A percentile compares a stretch with the other conserved stretches of the same genome.
Evolutionary conservation across 2,888 invertebrate species (phyloP).

Genomic region (Dynastes maya): DNA sequence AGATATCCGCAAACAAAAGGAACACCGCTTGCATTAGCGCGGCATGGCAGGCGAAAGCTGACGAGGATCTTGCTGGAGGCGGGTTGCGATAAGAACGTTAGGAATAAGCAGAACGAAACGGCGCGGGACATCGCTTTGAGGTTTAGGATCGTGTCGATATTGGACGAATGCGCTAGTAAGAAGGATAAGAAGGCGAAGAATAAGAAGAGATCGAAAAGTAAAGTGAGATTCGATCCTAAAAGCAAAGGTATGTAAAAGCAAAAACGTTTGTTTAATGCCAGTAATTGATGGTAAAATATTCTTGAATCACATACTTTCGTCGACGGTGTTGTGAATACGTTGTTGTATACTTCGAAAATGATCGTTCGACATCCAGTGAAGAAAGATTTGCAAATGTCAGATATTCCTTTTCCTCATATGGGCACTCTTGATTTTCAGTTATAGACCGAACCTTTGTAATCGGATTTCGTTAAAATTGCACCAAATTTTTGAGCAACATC

Average conservation of each 20-base stretch:
- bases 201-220: slow-evolving; percentile 59
- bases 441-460: no score
- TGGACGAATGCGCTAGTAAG: slow-evolving; percentile 72
- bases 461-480: no score
- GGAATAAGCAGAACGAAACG: slow-evolving; percentile 92
- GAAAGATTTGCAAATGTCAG: no score
- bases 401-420: no score
- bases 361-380: no score
- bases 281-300: background rate
- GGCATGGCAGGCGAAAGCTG: slow-evolving; percentile 93
- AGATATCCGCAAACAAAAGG: no score
- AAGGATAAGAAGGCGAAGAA: slow-evolving; percentile 70
- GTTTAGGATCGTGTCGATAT: slow-evolving; percentile 84
- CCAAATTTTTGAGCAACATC: no score
- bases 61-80: slow-evolving; percentile 92
- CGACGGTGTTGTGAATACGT: no score
- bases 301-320: background rate
- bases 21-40: slow-evolving; percentile 95
- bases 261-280: background rate
- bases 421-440: no score
- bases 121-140: slow-evolving; percentile 91
- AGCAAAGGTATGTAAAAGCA: slow-evolving; percentile 47
- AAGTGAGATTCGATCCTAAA: slow-evolving; percentile 66
- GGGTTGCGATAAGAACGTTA: slow-evolving; percentile 80
- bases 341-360: no score